A percentile compares a stretch with the other conserved stretches of the same genome.
Evolutionary conservation across 2,888 invertebrate genomes (phyloP).

Genomic region (Lobophora halterata): DNA sequence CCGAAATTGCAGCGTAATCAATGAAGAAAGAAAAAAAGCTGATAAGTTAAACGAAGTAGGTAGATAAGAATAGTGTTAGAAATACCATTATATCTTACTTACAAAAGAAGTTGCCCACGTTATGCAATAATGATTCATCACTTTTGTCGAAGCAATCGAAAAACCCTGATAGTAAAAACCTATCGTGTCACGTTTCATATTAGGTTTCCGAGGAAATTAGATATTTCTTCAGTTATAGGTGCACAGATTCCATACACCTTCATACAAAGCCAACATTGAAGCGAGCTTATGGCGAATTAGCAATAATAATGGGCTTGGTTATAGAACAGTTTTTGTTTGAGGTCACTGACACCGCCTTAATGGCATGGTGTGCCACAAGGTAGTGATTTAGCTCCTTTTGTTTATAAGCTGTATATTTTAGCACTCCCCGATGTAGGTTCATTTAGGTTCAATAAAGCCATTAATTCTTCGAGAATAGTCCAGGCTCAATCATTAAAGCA

Average conservation of each 20-base stretch:
- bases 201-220: conserved; percentile 33
- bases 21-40: too few species aligned
- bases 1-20: too few species aligned
- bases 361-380: conserved; percentile 25
- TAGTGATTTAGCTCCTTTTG: conserved; percentile 26
- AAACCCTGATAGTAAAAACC: conserved; percentile 15
- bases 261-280: conserved; percentile 18
- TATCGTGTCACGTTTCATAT: conserved; percentile 44
- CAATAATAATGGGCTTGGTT: conserved; percentile 36
- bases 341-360: conserved; percentile 44
- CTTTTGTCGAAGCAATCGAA: conserved; percentile 5
- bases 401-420: conserved; percentile 15
- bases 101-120: too few species aligned
- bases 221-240: conserved; percentile 13
- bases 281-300: conserved; percentile 41
- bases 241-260: conserved; percentile 15
- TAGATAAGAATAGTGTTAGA: neutral
- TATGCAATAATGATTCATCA: conserved; percentile 13
- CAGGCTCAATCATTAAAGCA: too few species aligned
- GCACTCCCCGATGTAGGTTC: conserved; percentile 7
- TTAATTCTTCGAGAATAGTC: too few species aligned
- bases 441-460: conserved; percentile 6
- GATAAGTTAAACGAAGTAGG: neutral
- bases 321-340: conserved; percentile 46
- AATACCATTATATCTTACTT: too few species aligned